phyloP scores from a whole-genome alignment of 2,888 invertebrate species.

The Drosophila parthenogenetica region DNA sequence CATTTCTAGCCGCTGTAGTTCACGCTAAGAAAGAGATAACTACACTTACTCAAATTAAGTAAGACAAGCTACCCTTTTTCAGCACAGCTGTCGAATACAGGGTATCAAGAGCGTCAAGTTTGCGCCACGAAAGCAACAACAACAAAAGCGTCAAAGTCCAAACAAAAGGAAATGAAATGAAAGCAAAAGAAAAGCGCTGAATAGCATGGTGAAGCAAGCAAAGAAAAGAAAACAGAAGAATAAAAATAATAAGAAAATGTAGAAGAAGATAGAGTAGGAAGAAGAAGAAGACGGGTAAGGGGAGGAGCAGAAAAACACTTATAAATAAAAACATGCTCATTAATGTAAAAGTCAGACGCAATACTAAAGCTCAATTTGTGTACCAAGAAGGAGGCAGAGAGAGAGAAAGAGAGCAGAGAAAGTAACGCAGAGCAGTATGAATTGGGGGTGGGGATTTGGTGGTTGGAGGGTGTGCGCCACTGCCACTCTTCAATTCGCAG shows the following conservation, averaged over 20 bases:
- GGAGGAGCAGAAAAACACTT: constrained; percentile 61
- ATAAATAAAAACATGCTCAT: constrained; percentile 80
- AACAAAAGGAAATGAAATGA: constrained; percentile 47
- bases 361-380: constrained; percentile 22
- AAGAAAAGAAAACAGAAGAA: constrained; percentile 10
- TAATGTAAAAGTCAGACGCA: constrained; percentile 76
- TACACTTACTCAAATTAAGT: neutral
- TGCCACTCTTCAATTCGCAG: constrained; percentile 43
- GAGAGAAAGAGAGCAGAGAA: neutral
- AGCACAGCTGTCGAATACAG: neutral
- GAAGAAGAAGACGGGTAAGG: constrained; percentile 3
- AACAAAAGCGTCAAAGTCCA: constrained; percentile 23
- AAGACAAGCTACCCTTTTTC: neutral
- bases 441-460: constrained; percentile 7
- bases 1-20: no score
- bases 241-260: constrained; percentile 11
- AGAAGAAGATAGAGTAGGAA: neutral
- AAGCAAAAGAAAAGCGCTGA: constrained; percentile 13
- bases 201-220: constrained; percentile 12
- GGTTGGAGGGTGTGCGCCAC: constrained; percentile 10
- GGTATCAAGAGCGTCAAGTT: constrained; percentile 11
- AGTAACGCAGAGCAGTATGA: neutral
- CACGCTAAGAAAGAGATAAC: no score
- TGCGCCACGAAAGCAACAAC: constrained; percentile 5
- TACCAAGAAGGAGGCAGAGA: constrained; percentile 1